A percentile compares a stretch with the other conserved stretches of the same genome.
These are phyloP conservation scores for Catharus fuscescens DNA, from an alignment of 2,113 vertebrate species.

Conservation along the genomic window DNA sequence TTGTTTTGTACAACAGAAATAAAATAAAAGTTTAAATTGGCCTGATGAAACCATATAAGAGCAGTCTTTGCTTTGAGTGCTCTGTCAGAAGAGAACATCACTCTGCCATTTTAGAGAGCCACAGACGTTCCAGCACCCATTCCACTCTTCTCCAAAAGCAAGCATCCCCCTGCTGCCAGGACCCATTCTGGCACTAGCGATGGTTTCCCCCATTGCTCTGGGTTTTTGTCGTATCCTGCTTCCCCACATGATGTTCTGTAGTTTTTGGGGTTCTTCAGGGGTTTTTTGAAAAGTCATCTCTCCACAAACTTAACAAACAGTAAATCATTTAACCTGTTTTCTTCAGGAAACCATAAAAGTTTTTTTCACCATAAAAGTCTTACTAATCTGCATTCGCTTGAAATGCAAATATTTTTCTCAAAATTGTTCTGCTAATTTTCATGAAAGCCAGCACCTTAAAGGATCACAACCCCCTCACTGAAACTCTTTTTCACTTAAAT, in stretches of 20 bases:
- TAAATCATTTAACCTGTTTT: background rate
- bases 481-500: background rate
- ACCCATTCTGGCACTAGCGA: background rate
- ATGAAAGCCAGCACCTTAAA: background rate
- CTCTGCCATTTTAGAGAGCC: background rate
- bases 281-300: background rate
- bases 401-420: constrained; percentile 17
- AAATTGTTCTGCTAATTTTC: constrained; percentile 15
- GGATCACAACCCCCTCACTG: background rate
- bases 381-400: background rate
- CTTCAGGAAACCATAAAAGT: background rate
- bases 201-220: background rate
- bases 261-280: background rate
- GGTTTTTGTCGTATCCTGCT: background rate
- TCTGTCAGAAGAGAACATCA: background rate
- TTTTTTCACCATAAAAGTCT: background rate
- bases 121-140: background rate
- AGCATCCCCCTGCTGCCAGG: background rate
- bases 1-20: constrained; percentile 5
- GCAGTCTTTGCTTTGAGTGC: background rate
- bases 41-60: background rate
- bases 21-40: background rate
- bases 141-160: background rate
- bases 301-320: background rate
- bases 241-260: background rate